Conservation (phyloP, 2,888 invertebrate species). For the Eupithecia inturbata region DNA sequence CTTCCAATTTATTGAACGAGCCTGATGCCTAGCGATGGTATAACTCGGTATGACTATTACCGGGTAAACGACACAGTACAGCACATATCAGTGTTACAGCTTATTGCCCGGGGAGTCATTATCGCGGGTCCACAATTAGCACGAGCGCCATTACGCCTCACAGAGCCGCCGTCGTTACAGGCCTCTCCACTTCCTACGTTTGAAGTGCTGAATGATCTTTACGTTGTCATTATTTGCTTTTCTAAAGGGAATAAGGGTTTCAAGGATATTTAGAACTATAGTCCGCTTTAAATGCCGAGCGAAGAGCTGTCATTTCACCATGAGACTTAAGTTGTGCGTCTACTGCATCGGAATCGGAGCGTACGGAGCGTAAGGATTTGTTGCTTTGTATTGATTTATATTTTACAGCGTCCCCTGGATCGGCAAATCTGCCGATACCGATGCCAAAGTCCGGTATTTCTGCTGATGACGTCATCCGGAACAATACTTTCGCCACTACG, state of each 20-base stretch:
- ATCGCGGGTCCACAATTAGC: constrained; percentile 15
- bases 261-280: not conserved
- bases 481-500: too few relatives aligned
- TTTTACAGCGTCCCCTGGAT: too few relatives aligned
- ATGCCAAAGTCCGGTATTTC: too few relatives aligned
- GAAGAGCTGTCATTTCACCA: not conserved
- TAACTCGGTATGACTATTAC: not conserved
- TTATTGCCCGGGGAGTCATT: constrained; percentile 16
- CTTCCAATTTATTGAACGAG: not conserved
- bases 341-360: too few relatives aligned
- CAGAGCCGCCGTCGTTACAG: constrained; percentile 6
- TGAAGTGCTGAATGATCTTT: not conserved
- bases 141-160: constrained; percentile 7
- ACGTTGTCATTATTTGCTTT: not conserved
- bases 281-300: not conserved
- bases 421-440: too few relatives aligned
- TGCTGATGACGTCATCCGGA: too few relatives aligned
- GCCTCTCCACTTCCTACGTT: not conserved
- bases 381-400: too few relatives aligned
- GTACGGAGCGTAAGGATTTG: too few relatives aligned
- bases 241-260: not conserved
- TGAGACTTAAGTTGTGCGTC: too few relatives aligned
- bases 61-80: constrained; percentile 9
- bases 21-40: not conserved
- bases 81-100: constrained; percentile 16